phyloP scores from a whole-genome alignment of 2,113 vertebrate genomes.

The Isurus oxyrinchus region DNA sequence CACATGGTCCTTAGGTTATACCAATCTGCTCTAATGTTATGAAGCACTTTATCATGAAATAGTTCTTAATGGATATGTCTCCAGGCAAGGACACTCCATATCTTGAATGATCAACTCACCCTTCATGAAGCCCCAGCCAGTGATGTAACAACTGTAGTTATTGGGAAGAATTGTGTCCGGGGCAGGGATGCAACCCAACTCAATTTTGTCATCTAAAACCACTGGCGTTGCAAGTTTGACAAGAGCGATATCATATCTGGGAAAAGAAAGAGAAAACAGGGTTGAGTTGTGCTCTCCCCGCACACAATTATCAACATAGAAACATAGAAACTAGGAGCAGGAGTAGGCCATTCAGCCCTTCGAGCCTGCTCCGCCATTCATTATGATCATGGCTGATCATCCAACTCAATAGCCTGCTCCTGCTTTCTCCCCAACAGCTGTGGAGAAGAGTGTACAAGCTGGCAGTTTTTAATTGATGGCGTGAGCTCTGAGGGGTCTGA shows the following conservation, averaged over 20 bases:
- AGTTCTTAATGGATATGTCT: not conserved
- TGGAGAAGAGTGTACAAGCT: not conserved
- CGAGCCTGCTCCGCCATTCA: no score
- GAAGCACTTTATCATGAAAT: not conserved
- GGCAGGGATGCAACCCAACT: conserved; percentile 65
- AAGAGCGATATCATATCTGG: conserved; percentile 84
- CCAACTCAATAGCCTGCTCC: no score
- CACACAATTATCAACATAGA: no score
- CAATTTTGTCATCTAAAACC: conserved; percentile 52
- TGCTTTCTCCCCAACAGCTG: no score
- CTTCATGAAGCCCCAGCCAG: conserved; percentile 81
- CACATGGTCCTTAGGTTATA: not conserved
- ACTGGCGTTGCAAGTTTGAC: conserved; percentile 67
- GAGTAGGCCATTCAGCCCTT: no score
- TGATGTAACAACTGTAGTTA: conserved; percentile 66
- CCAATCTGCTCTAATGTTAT: not conserved
- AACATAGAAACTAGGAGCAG: no score
- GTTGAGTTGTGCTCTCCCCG: not conserved
- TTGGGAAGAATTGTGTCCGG: conserved; percentile 50
- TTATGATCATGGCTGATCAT: no score
- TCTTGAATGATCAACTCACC: conserved; percentile 59
- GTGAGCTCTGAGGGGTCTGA: not conserved
- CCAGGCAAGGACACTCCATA: not conserved
- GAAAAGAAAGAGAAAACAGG: not conserved
- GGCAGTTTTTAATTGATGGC: not conserved